Conservation (phyloP, 2,888 invertebrate species). For the Calameuta idolon region DNA sequence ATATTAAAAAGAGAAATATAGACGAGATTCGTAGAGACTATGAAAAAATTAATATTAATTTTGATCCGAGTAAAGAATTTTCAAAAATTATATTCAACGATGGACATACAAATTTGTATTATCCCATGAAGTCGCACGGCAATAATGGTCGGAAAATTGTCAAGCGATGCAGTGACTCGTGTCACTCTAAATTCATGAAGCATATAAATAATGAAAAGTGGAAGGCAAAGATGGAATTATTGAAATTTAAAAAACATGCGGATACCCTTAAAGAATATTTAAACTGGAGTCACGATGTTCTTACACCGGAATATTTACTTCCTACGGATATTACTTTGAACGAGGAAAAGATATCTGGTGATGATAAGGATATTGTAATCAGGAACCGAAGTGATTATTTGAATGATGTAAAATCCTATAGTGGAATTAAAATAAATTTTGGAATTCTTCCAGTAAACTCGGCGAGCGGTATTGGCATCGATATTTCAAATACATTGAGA, state of each 20-base stretch:
- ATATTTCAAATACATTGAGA: not conserved
- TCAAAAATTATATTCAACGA: not conserved
- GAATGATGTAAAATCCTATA: not conserved
- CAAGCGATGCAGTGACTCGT: constrained; percentile 1
- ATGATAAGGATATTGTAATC: not conserved
- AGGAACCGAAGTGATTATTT: not conserved
- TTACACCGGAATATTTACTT: constrained; percentile 14
- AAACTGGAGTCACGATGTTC: constrained; percentile 32
- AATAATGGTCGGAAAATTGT: not conserved
- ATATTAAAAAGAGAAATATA: not conserved
- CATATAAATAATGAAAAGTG: constrained; percentile 18
- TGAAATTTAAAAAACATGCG: constrained; percentile 38
- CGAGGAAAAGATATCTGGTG: not conserved
- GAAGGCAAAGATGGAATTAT: constrained; percentile 37
- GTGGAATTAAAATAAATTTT: not conserved
- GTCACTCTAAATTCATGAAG: not conserved
- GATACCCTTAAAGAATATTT: constrained; percentile 37
- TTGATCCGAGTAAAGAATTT: not conserved
- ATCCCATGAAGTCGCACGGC: not conserved
- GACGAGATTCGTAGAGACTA: not conserved
- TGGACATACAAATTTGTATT: not conserved
- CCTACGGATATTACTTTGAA: constrained; percentile 1
- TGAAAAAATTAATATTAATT: not conserved
- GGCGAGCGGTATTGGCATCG: not conserved
- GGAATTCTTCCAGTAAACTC: not conserved